Conservation (phyloP, 37 sponge, comb jelly and placozoan species). For the Corticium candelabrum region DNA sequence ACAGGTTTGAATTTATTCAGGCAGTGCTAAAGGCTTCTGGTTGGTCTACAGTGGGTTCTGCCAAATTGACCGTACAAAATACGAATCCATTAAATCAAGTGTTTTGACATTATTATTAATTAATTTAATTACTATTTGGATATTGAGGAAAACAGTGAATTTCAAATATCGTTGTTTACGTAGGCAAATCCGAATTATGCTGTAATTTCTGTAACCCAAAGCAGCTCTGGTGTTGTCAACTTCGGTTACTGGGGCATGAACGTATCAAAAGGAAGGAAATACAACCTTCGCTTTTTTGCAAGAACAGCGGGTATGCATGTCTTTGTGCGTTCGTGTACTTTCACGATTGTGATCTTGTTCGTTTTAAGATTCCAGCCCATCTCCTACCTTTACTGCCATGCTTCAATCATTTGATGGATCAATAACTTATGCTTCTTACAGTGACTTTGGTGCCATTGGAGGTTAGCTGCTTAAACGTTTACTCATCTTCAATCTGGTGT, state of each 20-base stretch:
- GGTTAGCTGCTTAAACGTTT: too few relatives aligned
- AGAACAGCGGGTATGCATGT: neutral
- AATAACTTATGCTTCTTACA: neutral
- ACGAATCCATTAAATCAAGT: neutral
- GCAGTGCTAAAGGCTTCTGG: too few relatives aligned
- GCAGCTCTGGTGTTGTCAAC: neutral
- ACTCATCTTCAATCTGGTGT: too few relatives aligned
- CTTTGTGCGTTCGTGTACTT: neutral
- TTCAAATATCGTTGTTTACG: neutral
- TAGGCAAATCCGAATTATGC: neutral
- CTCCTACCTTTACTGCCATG: neutral
- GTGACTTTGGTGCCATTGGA: too few relatives aligned
- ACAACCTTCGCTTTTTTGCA: neutral
- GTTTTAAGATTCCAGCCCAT: too few relatives aligned
- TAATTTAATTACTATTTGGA: neutral
- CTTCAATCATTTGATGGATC: neutral
- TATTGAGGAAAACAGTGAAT: neutral
- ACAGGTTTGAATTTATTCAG: too few relatives aligned
- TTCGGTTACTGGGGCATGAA: constrained; percentile 13
- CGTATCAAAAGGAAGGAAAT: neutral
- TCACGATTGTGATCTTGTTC: neutral
- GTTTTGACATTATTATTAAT: neutral
- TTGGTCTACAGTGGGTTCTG: neutral
- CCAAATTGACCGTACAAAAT: neutral
- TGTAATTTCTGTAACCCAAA: too few relatives aligned